Conservation (phyloP, 1,140 invertebrate species). For the Chrysomallon squamiferum region DNA sequence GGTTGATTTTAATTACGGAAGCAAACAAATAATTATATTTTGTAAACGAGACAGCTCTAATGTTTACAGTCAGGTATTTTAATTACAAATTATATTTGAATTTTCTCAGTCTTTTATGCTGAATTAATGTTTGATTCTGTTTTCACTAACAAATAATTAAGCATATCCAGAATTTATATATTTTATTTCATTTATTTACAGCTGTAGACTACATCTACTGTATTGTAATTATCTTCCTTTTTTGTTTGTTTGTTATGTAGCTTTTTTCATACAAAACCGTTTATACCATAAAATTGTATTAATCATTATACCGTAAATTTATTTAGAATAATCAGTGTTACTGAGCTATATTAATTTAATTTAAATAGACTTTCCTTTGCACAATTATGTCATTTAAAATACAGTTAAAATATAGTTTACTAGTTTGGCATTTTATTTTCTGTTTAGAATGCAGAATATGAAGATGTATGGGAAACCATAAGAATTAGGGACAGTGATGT, state of each 20-base stretch:
- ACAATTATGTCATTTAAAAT: no score
- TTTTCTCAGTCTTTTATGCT: neutral
- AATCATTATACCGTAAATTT: no score
- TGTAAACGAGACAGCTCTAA: conserved; percentile 35
- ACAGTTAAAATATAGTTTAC: no score
- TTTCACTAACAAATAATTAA: neutral
- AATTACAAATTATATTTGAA: neutral
- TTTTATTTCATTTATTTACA: neutral
- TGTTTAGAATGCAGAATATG: conserved; percentile 19
- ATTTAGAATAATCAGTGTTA: no score
- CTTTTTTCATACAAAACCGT: no score
- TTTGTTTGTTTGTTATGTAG: no score
- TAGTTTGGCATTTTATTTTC: no score
- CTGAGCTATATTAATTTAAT: no score
- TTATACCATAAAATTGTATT: no score
- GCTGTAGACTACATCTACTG: no score
- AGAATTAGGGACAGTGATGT: conserved; percentile 34
- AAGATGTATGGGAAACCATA: conserved; percentile 43
- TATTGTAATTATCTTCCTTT: no score
- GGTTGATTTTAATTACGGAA: conserved; percentile 49
- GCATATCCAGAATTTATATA: neutral
- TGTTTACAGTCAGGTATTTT: neutral
- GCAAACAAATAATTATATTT: conserved; percentile 41
- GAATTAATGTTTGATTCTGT: neutral
- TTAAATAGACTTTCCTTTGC: no score